These are phyloP conservation scores for Xanthia togata DNA, from an alignment of 2,888 invertebrate species.

Conservation along the genomic window DNA sequence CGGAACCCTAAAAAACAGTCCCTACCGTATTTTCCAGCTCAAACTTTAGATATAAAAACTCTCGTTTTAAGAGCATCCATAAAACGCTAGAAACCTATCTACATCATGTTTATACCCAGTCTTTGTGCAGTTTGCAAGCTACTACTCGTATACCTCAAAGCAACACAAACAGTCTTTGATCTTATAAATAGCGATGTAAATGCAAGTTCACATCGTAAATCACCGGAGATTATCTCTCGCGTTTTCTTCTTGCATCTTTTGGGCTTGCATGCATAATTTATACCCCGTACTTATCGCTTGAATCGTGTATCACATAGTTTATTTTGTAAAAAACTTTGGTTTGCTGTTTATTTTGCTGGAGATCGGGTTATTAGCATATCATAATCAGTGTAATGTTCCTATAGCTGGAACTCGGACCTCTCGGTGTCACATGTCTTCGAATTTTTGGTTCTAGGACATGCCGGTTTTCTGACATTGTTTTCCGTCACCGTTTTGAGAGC, in stretches of 20 bases:
- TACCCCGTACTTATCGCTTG: slow-evolving; percentile 73
- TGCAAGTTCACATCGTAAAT: slow-evolving; percentile 86
- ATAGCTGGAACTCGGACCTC: too few species aligned
- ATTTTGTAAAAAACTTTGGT: slow-evolving; percentile 45
- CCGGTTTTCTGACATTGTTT: too few species aligned
- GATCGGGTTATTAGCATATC: not conserved
- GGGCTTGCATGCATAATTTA: slow-evolving; percentile 86
- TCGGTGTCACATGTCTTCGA: too few species aligned
- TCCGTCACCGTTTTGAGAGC: too few species aligned
- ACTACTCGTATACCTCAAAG: slow-evolving; percentile 61
- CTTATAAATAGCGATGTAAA: slow-evolving; percentile 76
- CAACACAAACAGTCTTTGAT: slow-evolving; percentile 51
- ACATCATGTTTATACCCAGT: slow-evolving; percentile 47
- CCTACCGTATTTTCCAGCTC: slow-evolving; percentile 18
- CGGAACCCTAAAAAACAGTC: not conserved
- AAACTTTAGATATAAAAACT: slow-evolving; percentile 33
- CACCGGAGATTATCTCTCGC: slow-evolving; percentile 86
- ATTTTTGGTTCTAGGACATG: too few species aligned
- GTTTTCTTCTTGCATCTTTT: slow-evolving; percentile 82
- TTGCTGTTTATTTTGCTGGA: slow-evolving; percentile 28
- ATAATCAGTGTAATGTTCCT: not conserved
- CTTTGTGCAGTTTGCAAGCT: slow-evolving; percentile 50
- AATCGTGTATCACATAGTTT: slow-evolving; percentile 70
- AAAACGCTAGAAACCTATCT: slow-evolving; percentile 43
- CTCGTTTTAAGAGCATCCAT: slow-evolving; percentile 27